These are phyloP conservation scores for Siniperca chuatsi DNA, from an alignment of 2,113 vertebrate genomes.

Conservation along the genomic window DNA sequence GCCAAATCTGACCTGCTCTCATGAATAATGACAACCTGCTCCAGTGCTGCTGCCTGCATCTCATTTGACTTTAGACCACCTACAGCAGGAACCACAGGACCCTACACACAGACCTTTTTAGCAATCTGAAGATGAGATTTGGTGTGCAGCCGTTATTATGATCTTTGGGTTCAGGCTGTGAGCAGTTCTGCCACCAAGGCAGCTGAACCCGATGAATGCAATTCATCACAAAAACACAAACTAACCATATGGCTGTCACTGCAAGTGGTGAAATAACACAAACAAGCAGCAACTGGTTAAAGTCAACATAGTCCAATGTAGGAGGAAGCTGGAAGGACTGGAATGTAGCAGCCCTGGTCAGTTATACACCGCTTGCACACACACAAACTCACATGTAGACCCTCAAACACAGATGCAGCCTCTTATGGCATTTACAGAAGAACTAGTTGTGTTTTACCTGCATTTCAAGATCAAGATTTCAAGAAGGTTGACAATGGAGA, in stretches of 20 bases:
- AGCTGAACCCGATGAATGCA: slow-evolving; percentile 28
- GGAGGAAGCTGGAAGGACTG: slow-evolving; percentile 21
- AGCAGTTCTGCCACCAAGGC: slow-evolving; percentile 23
- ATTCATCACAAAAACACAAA: slow-evolving; percentile 37
- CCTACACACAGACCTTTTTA: slow-evolving; percentile 11
- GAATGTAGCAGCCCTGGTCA: neutral
- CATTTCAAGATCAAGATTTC: slow-evolving; percentile 9
- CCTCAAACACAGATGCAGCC: neutral
- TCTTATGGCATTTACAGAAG: neutral
- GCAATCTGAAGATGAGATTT: slow-evolving; percentile 15
- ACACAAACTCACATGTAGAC: neutral
- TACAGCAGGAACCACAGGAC: slow-evolving; percentile 23
- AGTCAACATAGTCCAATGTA: slow-evolving; percentile 14
- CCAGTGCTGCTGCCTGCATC: slow-evolving; percentile 14
- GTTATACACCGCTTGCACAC: neutral
- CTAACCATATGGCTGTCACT: slow-evolving; percentile 57
- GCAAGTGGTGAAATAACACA: slow-evolving; percentile 42
- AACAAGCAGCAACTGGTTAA: slow-evolving; percentile 56
- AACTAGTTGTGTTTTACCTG: slow-evolving; percentile 52
- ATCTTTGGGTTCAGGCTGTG: slow-evolving; percentile 39
- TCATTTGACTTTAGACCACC: slow-evolving; percentile 22
- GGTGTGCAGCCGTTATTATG: slow-evolving; percentile 15
- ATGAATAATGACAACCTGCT: slow-evolving; percentile 47
- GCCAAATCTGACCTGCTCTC: slow-evolving; percentile 30
- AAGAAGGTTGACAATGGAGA: slow-evolving; percentile 19